A percentile compares a stretch with the other conserved stretches of the same genome.
These are phyloP conservation scores for Enteromius treurensis DNA, from an alignment of 2,797 vertebrate species.

Conservation along the genomic window DNA sequence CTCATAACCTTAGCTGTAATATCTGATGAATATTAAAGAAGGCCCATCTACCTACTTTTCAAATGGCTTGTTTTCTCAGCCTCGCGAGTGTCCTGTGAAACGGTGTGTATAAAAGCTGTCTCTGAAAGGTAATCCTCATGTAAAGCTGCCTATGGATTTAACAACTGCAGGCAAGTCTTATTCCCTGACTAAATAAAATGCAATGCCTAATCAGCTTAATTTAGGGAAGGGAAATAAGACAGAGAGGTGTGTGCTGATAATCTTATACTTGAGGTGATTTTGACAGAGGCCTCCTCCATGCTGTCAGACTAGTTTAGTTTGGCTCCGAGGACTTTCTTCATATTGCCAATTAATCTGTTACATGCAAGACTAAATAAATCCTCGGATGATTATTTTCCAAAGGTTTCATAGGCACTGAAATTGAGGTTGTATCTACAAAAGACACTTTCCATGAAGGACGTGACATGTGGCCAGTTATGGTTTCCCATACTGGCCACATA, in stretches of 20 bases:
- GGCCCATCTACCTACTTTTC: slow-evolving; percentile 23
- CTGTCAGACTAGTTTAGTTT: slow-evolving; percentile 23
- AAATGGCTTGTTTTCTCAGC: slow-evolving; percentile 34
- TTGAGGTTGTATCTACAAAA: background rate
- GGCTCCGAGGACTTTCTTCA: slow-evolving; percentile 12
- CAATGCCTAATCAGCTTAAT: slow-evolving; percentile 58
- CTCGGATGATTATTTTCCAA: slow-evolving; percentile 14
- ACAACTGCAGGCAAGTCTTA: slow-evolving; percentile 40
- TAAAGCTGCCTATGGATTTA: slow-evolving; percentile 53
- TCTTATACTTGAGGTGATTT: slow-evolving; percentile 38
- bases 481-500: too few relatives aligned
- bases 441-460: background rate
- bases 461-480: too few relatives aligned
- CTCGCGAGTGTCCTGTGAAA: slow-evolving; percentile 6
- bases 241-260: slow-evolving; percentile 27
- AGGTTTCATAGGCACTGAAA: background rate
- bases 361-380: slow-evolving; percentile 26
- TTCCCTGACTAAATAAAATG: slow-evolving; percentile 38
- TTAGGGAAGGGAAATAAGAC: slow-evolving; percentile 32
- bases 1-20: slow-evolving; percentile 25
- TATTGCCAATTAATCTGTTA: slow-evolving; percentile 23
- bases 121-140: slow-evolving; percentile 50
- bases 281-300: slow-evolving; percentile 17
- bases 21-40: slow-evolving; percentile 38
- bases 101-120: slow-evolving; percentile 18